These are phyloP conservation scores for Branchellion lobata DNA, from an alignment of 2,888 invertebrate species.

Conservation along the genomic window DNA sequence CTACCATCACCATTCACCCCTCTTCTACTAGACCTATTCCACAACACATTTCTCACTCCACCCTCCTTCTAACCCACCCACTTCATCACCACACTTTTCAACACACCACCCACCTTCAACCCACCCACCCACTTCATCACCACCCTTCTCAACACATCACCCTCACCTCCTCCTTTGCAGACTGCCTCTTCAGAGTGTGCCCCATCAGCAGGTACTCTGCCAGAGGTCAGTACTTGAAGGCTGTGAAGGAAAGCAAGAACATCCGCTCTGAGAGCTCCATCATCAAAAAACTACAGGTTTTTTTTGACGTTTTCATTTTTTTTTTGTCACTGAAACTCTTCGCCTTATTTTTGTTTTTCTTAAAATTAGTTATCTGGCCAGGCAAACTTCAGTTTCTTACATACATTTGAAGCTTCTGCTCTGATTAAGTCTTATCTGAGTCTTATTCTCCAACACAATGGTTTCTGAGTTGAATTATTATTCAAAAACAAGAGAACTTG, in stretches of 20 bases:
- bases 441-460: background rate
- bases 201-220: constrained; percentile 66
- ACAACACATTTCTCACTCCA: too few relatives aligned
- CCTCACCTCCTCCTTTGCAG: too few relatives aligned
- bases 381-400: too few relatives aligned
- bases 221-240: constrained; percentile 66
- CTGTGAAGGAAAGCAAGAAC: constrained; percentile 56
- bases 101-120: too few relatives aligned
- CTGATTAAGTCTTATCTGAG: background rate
- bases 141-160: too few relatives aligned
- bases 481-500: too few relatives aligned
- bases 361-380: background rate
- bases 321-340: background rate
- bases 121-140: too few relatives aligned
- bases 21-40: too few relatives aligned
- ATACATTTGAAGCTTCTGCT: too few relatives aligned
- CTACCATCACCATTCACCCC: too few relatives aligned
- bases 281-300: constrained; percentile 61
- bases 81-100: too few relatives aligned
- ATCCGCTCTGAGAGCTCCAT: constrained; percentile 63
- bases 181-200: constrained; percentile 65
- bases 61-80: too few relatives aligned
- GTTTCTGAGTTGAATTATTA: background rate
- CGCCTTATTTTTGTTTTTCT: background rate
- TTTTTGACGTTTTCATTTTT: constrained; percentile 44